These are phyloP conservation scores for Iselma pallidipennis DNA, from an alignment of 2,888 invertebrate genomes.

Conservation along the genomic window DNA sequence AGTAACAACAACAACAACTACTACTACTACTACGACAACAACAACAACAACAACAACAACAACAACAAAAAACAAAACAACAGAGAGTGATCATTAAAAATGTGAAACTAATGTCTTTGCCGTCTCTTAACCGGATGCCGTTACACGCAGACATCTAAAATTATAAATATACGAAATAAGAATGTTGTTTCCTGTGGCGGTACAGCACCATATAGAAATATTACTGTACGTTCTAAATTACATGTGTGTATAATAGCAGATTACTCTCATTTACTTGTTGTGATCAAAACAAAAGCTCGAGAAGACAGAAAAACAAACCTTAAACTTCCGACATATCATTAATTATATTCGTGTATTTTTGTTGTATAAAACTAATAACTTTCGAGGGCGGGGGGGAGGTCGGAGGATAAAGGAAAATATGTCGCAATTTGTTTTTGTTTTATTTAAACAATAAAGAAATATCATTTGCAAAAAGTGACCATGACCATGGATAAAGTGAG, in stretches of 20 bases:
- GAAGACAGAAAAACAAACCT: no score
- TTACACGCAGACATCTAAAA: conserved; percentile 42
- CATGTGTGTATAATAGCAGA: no score
- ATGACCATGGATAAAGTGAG: neutral
- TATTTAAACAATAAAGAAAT: neutral
- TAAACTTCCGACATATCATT: no score
- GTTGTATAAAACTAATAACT: no score
- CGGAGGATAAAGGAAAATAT: neutral
- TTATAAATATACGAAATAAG: conserved; percentile 45
- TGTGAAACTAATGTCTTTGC: conserved; percentile 28
- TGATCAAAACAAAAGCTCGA: no score
- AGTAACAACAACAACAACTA: no score
- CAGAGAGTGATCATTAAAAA: neutral
- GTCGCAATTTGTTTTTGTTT: neutral
- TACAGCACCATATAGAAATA: neutral
- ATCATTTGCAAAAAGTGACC: conserved; percentile 1
- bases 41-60: no score
- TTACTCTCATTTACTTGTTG: no score
- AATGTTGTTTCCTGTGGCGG: conserved; percentile 39
- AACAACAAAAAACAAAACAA: no score
- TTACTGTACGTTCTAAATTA: neutral
- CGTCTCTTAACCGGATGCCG: conserved; percentile 38
- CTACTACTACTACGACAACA: no score
- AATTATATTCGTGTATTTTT: no score
- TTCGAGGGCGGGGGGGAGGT: no score